A percentile compares a stretch with the other conserved stretches of the same genome.
These are phyloP conservation scores for Eubasilissa splendida DNA, from an alignment of 2,888 invertebrate species.

Conservation along the genomic window DNA sequence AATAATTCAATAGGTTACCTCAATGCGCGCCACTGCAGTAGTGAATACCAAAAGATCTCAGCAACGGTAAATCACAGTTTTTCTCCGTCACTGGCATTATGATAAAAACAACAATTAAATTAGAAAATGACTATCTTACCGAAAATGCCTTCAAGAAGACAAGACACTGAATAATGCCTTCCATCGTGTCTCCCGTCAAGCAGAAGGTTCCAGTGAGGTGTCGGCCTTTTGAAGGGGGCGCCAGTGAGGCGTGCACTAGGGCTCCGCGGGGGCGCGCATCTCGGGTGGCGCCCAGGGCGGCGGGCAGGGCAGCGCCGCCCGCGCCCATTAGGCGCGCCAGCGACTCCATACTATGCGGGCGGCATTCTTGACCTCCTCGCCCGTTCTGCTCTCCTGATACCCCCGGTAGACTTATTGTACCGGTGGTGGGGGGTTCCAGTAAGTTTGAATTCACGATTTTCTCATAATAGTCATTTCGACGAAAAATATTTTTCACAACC, in stretches of 20 bases:
- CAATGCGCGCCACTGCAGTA: too few species aligned
- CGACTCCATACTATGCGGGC: slow-evolving; percentile 78
- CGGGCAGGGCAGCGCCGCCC: slow-evolving; percentile 78
- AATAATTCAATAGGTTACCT: too few species aligned
- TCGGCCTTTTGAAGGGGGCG: slow-evolving; percentile 82
- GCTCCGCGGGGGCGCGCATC: slow-evolving; percentile 78
- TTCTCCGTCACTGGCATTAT: too few species aligned
- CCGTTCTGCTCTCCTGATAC: slow-evolving; percentile 43
- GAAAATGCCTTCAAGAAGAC: slow-evolving; percentile 94
- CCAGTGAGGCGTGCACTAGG: slow-evolving; percentile 84
- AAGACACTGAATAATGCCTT: slow-evolving; percentile 93
- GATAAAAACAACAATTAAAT: neutral
- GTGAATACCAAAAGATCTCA: too few species aligned
- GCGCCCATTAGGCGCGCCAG: slow-evolving; percentile 86
- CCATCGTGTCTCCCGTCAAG: slow-evolving; percentile 93
- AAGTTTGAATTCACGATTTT: too few species aligned
- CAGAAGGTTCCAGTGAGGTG: slow-evolving; percentile 92
- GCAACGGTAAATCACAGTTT: too few species aligned
- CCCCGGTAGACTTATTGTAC: slow-evolving; percentile 41
- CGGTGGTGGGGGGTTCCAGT: neutral
- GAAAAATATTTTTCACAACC: too few species aligned
- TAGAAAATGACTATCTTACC: slow-evolving; percentile 68
- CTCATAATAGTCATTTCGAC: too few species aligned
- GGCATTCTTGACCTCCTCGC: slow-evolving; percentile 38
- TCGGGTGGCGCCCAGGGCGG: slow-evolving; percentile 71